Conservation (phyloP, 1,140 invertebrate genomes). For the Euura lappo region DNA sequence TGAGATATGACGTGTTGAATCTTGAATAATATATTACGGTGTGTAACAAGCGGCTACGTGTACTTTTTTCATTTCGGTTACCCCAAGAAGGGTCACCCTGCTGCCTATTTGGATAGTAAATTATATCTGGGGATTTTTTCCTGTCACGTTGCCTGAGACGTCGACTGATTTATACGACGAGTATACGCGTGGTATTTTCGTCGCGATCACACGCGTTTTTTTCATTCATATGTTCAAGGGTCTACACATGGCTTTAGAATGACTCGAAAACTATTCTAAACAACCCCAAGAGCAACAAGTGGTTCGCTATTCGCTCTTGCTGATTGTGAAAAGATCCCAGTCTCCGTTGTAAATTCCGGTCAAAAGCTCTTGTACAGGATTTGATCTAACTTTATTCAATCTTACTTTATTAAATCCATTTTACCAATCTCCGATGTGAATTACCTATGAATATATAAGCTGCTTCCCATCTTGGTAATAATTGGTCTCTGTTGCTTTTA, state of each 20-base stretch:
- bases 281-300: neutral
- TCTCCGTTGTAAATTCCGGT: too few relatives aligned
- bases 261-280: neutral
- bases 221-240: neutral
- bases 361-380: too few relatives aligned
- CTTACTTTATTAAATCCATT: too few relatives aligned
- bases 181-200: neutral
- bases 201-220: conserved; percentile 7
- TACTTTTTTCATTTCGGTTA: too few relatives aligned
- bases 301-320: neutral
- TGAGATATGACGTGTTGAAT: too few relatives aligned
- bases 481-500: neutral
- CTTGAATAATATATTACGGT: too few relatives aligned
- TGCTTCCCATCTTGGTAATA: too few relatives aligned
- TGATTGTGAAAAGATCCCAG: conserved; percentile 6
- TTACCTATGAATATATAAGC: too few relatives aligned
- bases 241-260: conserved; percentile 10
- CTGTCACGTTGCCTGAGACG: neutral
- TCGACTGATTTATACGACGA: conserved; percentile 9
- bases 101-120: conserved; percentile 11
- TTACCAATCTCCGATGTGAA: too few relatives aligned
- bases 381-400: too few relatives aligned
- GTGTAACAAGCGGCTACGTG: too few relatives aligned
- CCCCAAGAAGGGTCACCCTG: neutral
- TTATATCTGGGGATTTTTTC: conserved; percentile 1